Evolutionary conservation across 2,113 vertebrate species (phyloP).

Genomic region (Aphelocoma coerulescens): DNA sequence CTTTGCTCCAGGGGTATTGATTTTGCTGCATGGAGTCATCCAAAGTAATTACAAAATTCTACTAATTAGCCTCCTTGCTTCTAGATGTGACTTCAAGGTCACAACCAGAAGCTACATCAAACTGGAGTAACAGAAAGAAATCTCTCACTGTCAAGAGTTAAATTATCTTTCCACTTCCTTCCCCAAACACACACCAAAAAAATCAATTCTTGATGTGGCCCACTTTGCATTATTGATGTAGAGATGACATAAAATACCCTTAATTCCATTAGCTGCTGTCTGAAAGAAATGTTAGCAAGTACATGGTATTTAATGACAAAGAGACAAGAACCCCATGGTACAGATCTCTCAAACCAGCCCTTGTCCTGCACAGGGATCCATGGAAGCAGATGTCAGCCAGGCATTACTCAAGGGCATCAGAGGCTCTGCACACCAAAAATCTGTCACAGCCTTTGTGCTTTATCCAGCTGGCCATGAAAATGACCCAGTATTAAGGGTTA

Average conservation of each 20-base stretch:
- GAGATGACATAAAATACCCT: conserved; percentile 50
- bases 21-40: background rate
- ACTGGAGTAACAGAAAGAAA: background rate
- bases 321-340: background rate
- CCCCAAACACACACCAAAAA: background rate
- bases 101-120: background rate
- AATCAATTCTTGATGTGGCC: conserved; percentile 44
- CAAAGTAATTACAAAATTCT: background rate
- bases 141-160: background rate
- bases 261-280: conserved; percentile 60
- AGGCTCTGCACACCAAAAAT: background rate
- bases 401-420: background rate
- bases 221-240: conserved; percentile 61
- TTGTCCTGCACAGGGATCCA: background rate
- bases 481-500: background rate
- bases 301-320: background rate
- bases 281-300: conserved; percentile 35
- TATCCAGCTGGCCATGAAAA: background rate
- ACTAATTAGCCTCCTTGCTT: background rate
- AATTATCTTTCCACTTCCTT: background rate
- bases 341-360: background rate
- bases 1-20: background rate
- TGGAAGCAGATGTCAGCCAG: background rate
- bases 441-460: background rate
- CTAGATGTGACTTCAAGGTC: conserved; percentile 26